A percentile compares a stretch with the other conserved stretches of the same genome.
phyloP scores from a whole-genome alignment of 2,888 invertebrate species.

The Sminthurinus aureus region DNA sequence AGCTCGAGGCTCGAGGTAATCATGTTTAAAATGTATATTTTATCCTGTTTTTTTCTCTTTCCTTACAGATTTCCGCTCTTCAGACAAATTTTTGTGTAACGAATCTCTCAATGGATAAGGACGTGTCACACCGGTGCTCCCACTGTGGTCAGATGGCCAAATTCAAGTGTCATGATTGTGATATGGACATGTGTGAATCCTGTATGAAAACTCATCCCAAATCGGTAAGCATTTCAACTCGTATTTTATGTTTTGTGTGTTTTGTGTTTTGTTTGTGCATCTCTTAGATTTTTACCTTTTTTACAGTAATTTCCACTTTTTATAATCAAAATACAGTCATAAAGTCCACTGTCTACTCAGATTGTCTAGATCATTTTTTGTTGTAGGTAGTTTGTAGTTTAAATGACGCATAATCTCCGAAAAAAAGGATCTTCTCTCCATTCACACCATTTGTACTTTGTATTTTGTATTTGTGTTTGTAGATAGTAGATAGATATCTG shows the following conservation, averaged over 20 bases:
- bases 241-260: neutral
- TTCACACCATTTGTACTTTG: too few species aligned
- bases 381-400: too few species aligned
- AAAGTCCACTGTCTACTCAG: too few species aligned
- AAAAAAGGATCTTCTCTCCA: too few species aligned
- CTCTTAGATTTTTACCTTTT: neutral
- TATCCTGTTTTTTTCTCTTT: neutral
- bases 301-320: neutral
- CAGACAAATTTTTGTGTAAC: conserved; percentile 65
- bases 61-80: conserved; percentile 61
- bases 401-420: too few species aligned
- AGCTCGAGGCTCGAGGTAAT: too few species aligned
- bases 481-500: too few species aligned
- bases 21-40: neutral
- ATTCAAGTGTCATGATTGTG: conserved; percentile 66
- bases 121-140: conserved; percentile 56
- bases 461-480: too few species aligned
- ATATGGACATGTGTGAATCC: conserved; percentile 65
- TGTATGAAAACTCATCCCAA: conserved; percentile 60
- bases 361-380: too few species aligned
- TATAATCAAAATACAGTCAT: neutral
- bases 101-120: conserved; percentile 63
- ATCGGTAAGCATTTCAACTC: conserved; percentile 19
- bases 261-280: too few species aligned
- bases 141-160: conserved; percentile 60